These are phyloP conservation scores for Serinus canaria DNA, from an alignment of 2,113 vertebrate genomes.

Conservation along the genomic window DNA sequence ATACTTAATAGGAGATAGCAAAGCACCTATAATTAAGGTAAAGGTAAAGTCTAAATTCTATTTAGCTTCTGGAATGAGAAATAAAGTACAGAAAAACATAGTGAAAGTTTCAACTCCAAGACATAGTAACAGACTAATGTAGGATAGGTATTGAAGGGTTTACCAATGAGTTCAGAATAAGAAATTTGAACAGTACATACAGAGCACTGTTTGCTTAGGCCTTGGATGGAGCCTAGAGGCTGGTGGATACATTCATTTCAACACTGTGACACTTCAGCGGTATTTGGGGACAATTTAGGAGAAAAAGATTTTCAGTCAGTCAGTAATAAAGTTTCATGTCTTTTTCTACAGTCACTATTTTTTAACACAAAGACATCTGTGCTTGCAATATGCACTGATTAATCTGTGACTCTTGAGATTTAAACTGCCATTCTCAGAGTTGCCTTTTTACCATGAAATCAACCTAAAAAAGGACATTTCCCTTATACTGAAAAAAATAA, in stretches of 20 bases:
- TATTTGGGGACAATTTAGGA: neutral
- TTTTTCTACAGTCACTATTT: neutral
- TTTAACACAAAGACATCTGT: neutral
- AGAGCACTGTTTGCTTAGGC: neutral
- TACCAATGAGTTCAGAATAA: neutral
- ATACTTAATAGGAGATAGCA: neutral
- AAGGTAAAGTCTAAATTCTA: constrained; percentile 19
- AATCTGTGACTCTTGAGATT: neutral
- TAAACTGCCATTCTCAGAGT: neutral
- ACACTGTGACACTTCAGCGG: neutral
- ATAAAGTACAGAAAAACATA: neutral
- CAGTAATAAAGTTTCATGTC: neutral
- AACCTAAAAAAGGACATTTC: neutral
- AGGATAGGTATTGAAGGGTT: neutral
- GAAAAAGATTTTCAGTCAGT: neutral
- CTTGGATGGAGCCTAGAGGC: neutral
- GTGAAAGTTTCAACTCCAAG: neutral
- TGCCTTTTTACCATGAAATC: neutral
- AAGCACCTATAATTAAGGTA: neutral
- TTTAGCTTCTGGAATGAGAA: neutral
- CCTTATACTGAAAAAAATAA: neutral
- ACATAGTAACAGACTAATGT: neutral
- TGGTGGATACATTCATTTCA: neutral
- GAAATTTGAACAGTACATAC: neutral
- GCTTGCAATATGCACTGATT: neutral